Base-by-base conservation (phyloP, 1,140 invertebrate genomes). In the Antheraea mylitta region DNA sequence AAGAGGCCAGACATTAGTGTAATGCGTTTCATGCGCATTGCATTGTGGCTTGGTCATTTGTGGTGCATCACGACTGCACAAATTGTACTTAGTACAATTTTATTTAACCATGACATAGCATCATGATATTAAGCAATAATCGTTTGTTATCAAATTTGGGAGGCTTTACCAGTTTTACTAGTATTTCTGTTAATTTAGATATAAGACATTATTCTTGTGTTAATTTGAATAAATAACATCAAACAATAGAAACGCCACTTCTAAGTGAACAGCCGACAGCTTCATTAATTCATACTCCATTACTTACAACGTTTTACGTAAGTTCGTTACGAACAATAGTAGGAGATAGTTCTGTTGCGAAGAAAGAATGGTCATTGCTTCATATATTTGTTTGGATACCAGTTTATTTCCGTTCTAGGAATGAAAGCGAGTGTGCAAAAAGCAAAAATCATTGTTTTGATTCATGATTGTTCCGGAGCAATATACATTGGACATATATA, bases 201-300 rank as follows among this genome's bases (percentile, higher is more conserved):
- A 53, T 2, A 53, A 53, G 5, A 6, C 16, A 13, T 2, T 48
- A 13, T 48, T 48, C 13, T 48, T 53, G 45, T n/a, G 10, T 53
- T 53, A 13, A 53, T 16, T 53, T 53, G 6, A n/a, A 53, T n/a
- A 53, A 53, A 53, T 53, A 13, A 1, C 67, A 80, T 75, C 74
- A 81, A 82, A 86, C 84, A 87, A 87, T 87, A 81, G 81, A 71
- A 75, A 72, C 76, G 74, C 75, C 71, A 81, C 83, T 88, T 87
- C 82, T 85, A 86, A 80, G 85, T 82, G 75, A 74, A 75, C 68
- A 72, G 58, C 62, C 72, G 72, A 70, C 81, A 85, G 74, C 79
- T 89, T 85, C 76, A 81, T 89, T 85, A 86, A 85, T 88, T 89
- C 85, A 89, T 89, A 88, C 85, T 71, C 85, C 85, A 89, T 90